Evolutionary conservation across 2,113 vertebrate genomes (phyloP), one percentile per base, ranked within the genome.

Genomic region (Semicossyphus pulcher): DNA sequence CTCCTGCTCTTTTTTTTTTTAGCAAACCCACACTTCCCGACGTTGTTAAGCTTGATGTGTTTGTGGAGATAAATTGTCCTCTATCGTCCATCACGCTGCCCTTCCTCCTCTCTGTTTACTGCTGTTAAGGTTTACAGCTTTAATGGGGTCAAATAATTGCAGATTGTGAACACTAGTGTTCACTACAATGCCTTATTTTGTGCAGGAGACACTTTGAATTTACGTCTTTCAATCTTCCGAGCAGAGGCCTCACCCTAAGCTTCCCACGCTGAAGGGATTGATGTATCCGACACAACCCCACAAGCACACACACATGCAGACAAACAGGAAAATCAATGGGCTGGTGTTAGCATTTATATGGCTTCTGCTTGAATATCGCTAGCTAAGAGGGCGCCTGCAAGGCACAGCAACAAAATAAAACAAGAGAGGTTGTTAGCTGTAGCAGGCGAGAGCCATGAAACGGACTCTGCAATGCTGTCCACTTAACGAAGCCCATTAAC

Each of bases 271-370:
- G 85, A 88, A 82, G 84, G 81, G 80, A 90, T 73, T 87, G 85
- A 89, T 89, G 85, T 57, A 36, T 83, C 80, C 57, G 76, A 87
- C 72, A 68, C 42, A n/a, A 72, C 42, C 58, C 15, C 83, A 76
- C 74, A 37, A n/a, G n/a, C 67, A 44, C 62, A 63, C 8, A 65
- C 29, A 48, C 71, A 47, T 62, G 25, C 4, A 14, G 14, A 54
- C 39, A 48, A 16, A 36, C 41, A 62, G 16, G 41, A 67, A 88
- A 89, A 91, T 90, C 90, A 78, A 89, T 89, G 80, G 45, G 10
- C 64, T 15, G 59, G 75, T 84, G 80, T 86, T 89, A 76, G 83
- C 86, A 88, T 86, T 89, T 90, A 85, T 90, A 86, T 86, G 64
- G 78, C 75, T 85, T 85, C 72, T 79, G 48, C 73, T 84, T 61